Evolutionary conservation across 2,797 vertebrate species (phyloP), one percentile per base, ranked within the genome.

Genomic region (Bradypodion pumilum): DNA sequence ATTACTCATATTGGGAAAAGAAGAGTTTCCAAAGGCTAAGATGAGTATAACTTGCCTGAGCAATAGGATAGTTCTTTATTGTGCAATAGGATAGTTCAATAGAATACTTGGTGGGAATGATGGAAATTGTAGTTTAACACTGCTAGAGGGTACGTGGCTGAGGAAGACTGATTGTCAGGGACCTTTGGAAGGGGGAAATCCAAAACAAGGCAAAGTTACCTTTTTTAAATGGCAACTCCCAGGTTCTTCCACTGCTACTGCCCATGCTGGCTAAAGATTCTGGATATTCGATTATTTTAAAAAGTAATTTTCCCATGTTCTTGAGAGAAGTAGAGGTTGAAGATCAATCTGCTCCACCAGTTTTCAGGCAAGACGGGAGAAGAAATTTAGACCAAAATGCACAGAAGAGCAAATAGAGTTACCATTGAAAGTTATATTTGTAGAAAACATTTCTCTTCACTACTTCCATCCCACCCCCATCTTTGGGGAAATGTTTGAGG

Each of bases 1-100:
- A 92, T 92, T 91, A 91, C 79, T 83, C 77, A 74, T 0, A 23
- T 88, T 92, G 91, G 0, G 29, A 91, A 91, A 77, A 83, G 84
- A 91, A 87, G 85, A 87, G 49, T 79, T 56, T 72, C 85, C 79
- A 85, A 84, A 86, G 85, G 81, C 79, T 84, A 85, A 78, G 86
- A 84, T 77, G n/a, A n/a, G n/a, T n/a, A n/a, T n/a, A n/a, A n/a
- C n/a, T n/a, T n/a, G n/a, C n/a, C n/a, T n/a, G n/a, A n/a, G n/a
- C n/a, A n/a, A n/a, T n/a, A n/a, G n/a, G n/a, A n/a, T n/a, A n/a
- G 87, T 21, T 90, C 91, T 89, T 75, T 13, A 56, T 88, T 87
- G 74, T 84, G 91, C 84, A 5, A 49, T 49, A 7, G 7, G 7
- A 49, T 49, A 49, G 46, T 49, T 49, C n/a, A n/a, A n/a, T n/a